Percentiles rank a stretch among this genome's conserved stretches.
phyloP scores from a whole-genome alignment of 1,140 invertebrate genomes.

The Druon quercuslanigerum region DNA sequence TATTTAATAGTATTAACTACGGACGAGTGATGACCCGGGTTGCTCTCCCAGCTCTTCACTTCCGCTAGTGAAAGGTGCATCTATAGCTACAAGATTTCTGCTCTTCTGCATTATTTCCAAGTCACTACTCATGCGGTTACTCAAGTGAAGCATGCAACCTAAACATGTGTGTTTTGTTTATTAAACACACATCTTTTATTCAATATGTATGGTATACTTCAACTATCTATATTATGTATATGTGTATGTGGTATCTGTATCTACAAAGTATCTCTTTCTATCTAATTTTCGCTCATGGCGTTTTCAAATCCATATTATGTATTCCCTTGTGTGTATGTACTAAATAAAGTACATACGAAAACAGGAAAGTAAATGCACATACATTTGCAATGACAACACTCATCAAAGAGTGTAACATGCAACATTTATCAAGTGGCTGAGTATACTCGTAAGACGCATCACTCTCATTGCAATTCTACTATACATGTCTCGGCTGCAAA shows the following conservation, averaged over 20 bases:
- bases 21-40: slow-evolving; percentile 56
- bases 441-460: too few species aligned
- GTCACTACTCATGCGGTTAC: not conserved
- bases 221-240: too few species aligned
- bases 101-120: not conserved
- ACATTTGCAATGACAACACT: slow-evolving; percentile 1
- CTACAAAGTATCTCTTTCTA: too few species aligned
- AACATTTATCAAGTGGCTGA: not conserved
- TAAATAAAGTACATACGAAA: not conserved
- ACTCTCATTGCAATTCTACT: too few species aligned
- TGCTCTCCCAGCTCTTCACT: slow-evolving; percentile 63
- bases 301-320: not conserved
- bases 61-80: slow-evolving; percentile 69
- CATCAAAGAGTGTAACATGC: not conserved
- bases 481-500: not conserved
- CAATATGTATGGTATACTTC: too few species aligned
- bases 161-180: not conserved
- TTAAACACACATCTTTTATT: not conserved
- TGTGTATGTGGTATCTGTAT: too few species aligned
- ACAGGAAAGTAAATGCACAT: not conserved
- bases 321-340: not conserved
- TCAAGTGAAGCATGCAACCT: not conserved
- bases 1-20: slow-evolving; percentile 18
- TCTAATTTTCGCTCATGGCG: too few species aligned
- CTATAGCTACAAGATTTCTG: slow-evolving; percentile 29